Evolutionary conservation across 2,888 invertebrate species (phyloP), one percentile per base, ranked within the genome.

Genomic region (Pemphredon lugubris): DNA sequence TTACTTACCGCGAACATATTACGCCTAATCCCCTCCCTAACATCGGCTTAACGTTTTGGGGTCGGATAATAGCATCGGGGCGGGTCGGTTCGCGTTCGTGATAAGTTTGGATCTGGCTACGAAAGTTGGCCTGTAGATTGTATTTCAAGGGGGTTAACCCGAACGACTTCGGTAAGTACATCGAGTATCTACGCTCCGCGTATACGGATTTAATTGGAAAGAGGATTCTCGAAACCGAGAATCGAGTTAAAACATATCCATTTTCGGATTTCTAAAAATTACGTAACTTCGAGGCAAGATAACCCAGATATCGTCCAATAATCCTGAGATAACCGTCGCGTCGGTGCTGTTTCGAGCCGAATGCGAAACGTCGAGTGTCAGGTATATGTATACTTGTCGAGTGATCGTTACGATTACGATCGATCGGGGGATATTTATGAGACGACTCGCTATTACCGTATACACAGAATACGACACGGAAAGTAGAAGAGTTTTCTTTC

Each of bases 1-100:
- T 42, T 44, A 32, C 9, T 26, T n/a, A 2, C 37, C 34, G 30
- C 37, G 57, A 61, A 47, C 61, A 16, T 55, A 58, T 66, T 66
- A 34, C 47, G n/a, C 30, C 45, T 74, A 66, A 75, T 74, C 75
- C 55, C n/a, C 55, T 50, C 54, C 26, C 7, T 13, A 48, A 50
- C 57, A 74, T 73, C 60, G 14, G 50, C 61, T 74, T 63, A 66
- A 59, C 44, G 63, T 69, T 71, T 71, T 54, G 57, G 13, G 9
- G 16, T 3, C 30, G 50, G 65, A 75, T 75, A 65, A 70, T 63
- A 55, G 60, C 69, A 37, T n/a, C 37, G 34, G 16, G 23, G 18
- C 11, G 63, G 60, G 71, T 30, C 54, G 57, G 54, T 65, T 68
- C 57, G 53, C 57, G 21, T 42, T 60, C 45, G 7, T 63, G 65